Conservation (phyloP, 2,797 vertebrate genomes). For the Halcyon leucocephala region DNA sequence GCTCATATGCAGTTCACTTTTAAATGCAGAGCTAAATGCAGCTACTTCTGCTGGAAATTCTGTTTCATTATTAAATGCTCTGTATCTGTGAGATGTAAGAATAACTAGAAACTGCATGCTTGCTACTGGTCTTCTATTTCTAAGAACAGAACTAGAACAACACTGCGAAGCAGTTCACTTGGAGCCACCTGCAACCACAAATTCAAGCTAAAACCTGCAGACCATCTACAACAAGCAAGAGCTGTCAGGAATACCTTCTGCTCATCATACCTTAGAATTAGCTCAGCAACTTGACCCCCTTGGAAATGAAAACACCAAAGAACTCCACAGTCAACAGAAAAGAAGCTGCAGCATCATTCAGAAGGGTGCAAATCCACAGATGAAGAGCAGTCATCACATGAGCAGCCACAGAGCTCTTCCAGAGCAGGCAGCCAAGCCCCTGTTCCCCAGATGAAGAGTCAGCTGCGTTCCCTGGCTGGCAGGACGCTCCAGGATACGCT, state of each 20-base stretch:
- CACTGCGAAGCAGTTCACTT: background rate
- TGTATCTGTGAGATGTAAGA: background rate
- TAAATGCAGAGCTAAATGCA: background rate
- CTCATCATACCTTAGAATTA: background rate
- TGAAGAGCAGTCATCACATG: background rate
- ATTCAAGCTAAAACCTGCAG: constrained; percentile 40
- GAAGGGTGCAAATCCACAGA: background rate
- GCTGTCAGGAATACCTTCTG: background rate
- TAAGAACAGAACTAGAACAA: background rate
- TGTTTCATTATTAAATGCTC: background rate
- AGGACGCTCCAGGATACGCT: background rate
- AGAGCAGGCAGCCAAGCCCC: background rate
- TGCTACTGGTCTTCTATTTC: background rate
- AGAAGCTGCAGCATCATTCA: background rate
- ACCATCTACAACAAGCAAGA: background rate
- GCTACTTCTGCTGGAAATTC: background rate
- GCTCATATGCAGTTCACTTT: background rate
- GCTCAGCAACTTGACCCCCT: background rate
- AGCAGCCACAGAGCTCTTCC: background rate
- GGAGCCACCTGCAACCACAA: constrained; percentile 23
- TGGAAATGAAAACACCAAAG: background rate
- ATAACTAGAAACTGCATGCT: background rate
- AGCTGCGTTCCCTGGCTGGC: background rate
- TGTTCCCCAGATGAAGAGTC: background rate
- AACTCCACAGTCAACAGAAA: background rate